Percentiles rank a stretch among this genome's conserved stretches.
Conservation (phyloP, 2,888 invertebrate genomes). For the Geophilus truncorum region DNA sequence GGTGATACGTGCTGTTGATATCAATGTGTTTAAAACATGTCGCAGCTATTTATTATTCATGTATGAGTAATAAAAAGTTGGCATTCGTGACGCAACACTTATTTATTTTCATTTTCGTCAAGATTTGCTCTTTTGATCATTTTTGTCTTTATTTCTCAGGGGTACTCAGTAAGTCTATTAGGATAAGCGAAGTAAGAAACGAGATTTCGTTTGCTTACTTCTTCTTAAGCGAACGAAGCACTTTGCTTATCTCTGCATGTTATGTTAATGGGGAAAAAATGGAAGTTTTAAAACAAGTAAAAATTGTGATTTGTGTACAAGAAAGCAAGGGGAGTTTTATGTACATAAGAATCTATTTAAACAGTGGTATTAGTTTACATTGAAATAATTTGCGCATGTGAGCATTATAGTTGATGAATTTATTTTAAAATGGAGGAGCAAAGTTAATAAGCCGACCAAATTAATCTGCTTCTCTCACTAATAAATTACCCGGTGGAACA, state of each 20-base stretch:
- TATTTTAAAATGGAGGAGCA: conserved; percentile 12
- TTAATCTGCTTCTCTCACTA: conserved; percentile 17
- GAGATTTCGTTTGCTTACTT: not conserved
- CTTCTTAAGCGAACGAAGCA: not conserved
- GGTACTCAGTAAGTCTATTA: not conserved
- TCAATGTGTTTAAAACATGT: not conserved
- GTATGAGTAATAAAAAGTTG: not conserved
- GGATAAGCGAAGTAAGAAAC: not conserved
- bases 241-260: not conserved
- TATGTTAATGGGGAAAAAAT: not conserved
- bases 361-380: not conserved
- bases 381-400: not conserved
- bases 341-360: not conserved
- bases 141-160: not conserved
- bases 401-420: not conserved
- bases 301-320: too few relatives aligned
- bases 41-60: not conserved
- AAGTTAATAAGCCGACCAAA: conserved; percentile 21
- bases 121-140: not conserved
- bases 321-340: too few relatives aligned
- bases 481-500: conserved; percentile 15
- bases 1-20: not conserved
- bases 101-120: not conserved
- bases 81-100: not conserved
- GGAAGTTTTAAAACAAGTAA: not conserved